Percentiles rank a stretch among this genome's conserved stretches.
phyloP scores from a whole-genome alignment of 2,888 invertebrate species.

The Lasioglossum vierecki region DNA sequence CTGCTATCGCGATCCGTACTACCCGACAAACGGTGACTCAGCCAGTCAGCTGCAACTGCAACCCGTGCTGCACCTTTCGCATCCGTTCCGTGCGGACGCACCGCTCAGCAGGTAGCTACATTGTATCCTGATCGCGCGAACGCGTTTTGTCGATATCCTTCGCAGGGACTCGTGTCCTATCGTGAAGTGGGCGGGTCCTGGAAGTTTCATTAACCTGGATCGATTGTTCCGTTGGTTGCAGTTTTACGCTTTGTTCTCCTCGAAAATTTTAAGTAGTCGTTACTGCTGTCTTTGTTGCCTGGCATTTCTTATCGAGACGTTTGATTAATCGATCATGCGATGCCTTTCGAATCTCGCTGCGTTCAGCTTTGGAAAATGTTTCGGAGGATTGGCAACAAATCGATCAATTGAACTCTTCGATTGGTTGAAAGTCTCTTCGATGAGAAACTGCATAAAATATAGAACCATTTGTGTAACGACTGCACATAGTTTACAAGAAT shows the following conservation, averaged over 20 bases:
- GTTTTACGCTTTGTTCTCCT: background rate
- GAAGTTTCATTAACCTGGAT: background rate
- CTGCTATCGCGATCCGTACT: background rate
- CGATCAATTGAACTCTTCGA: background rate
- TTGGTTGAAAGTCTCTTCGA: no score
- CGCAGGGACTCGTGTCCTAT: background rate
- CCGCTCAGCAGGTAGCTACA: slow-evolving; percentile 2
- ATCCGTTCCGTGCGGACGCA: background rate
- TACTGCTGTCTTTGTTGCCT: background rate
- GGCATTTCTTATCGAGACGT: background rate
- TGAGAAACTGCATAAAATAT: no score
- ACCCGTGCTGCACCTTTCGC: slow-evolving; percentile 8
- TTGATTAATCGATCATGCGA: background rate
- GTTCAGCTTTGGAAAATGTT: background rate
- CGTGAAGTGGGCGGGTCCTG: background rate
- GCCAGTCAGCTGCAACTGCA: slow-evolving; percentile 33
- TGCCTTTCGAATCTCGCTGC: background rate
- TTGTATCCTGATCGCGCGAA: slow-evolving; percentile 5
- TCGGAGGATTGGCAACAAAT: background rate
- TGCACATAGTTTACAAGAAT: background rate
- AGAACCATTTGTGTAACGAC: background rate
- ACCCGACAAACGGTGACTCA: slow-evolving; percentile 27
- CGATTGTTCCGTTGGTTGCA: background rate
- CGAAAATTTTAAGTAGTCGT: background rate
- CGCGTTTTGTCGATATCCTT: background rate